These are phyloP conservation scores for Psittacula echo DNA, from an alignment of 2,797 vertebrate genomes.

Conservation along the genomic window DNA sequence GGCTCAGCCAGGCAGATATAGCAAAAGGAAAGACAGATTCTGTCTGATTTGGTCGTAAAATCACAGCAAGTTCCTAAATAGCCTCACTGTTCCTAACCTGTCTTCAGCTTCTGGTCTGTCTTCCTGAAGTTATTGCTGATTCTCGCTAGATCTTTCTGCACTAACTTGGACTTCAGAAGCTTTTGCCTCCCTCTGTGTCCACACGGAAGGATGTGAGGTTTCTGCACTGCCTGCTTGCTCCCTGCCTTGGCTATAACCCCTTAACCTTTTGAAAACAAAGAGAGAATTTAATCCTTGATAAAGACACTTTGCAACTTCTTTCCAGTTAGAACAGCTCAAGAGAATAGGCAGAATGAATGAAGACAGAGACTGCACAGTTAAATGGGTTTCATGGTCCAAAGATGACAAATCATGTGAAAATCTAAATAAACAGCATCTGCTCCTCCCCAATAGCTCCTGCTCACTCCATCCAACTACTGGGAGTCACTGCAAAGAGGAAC, in stretches of 20 bases:
- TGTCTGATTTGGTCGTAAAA: not conserved
- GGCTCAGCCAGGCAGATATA: not conserved
- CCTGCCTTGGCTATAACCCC: not conserved
- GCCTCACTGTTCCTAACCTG: not conserved
- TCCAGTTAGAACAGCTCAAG: not conserved
- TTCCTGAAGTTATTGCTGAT: not conserved
- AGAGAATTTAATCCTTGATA: not conserved
- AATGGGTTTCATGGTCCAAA: not conserved
- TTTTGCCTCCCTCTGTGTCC: not conserved
- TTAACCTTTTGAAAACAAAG: not conserved
- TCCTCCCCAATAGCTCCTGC: not conserved
- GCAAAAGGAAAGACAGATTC: not conserved
- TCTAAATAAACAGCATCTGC: not conserved
- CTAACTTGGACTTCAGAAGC: not conserved
- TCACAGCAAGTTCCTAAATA: not conserved
- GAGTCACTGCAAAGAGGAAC: not conserved
- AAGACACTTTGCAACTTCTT: not conserved
- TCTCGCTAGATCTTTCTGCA: not conserved
- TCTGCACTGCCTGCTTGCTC: not conserved
- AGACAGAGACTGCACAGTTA: not conserved
- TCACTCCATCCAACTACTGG: not conserved
- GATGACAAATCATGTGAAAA: not conserved
- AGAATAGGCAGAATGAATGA: not conserved
- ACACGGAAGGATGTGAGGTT: not conserved
- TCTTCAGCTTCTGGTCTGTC: not conserved